A percentile compares a stretch with the other conserved stretches of the same genome.
phyloP scores from a whole-genome alignment of 1,140 invertebrate genomes.

The Macrocentrus cingulum region DNA sequence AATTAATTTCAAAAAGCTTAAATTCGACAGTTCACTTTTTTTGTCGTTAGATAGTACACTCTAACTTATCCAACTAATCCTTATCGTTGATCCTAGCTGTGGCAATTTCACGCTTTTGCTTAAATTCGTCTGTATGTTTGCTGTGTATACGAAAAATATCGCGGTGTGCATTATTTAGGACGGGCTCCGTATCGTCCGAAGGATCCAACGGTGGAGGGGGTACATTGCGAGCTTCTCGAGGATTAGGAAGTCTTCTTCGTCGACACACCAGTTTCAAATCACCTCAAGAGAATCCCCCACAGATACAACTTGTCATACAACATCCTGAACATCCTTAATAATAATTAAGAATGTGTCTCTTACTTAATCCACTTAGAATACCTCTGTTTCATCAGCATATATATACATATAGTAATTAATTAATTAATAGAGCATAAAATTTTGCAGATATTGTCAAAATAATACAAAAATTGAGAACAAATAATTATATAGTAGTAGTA shows the following conservation, averaged over 20 bases:
- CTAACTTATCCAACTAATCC: neutral
- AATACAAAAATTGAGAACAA: too few species aligned
- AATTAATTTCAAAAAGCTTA: too few species aligned
- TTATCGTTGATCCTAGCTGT: neutral
- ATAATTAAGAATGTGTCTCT: neutral
- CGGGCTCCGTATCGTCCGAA: conserved; percentile 58
- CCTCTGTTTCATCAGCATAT: too few species aligned
- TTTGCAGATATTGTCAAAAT: too few species aligned
- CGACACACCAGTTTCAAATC: conserved; percentile 61
- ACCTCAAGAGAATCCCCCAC: conserved; percentile 57
- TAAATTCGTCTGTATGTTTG: conserved; percentile 42
- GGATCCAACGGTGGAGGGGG: conserved; percentile 57
- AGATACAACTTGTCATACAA: conserved; percentile 59
- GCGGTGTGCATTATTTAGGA: conserved; percentile 59
- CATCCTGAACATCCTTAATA: conserved; percentile 57
- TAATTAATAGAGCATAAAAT: too few species aligned
- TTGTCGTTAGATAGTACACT: too few species aligned
- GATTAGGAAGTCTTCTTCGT: conserved; percentile 58
- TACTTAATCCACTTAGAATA: too few species aligned
- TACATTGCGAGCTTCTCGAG: conserved; percentile 56
- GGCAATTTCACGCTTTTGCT: conserved; percentile 8
- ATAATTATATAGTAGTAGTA: too few species aligned
- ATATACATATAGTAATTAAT: too few species aligned
- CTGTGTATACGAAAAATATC: conserved; percentile 56
- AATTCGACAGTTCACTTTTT: too few species aligned